Base-by-base conservation (phyloP, 2,888 invertebrate genomes). In the Hybos culiciformis region DNA sequence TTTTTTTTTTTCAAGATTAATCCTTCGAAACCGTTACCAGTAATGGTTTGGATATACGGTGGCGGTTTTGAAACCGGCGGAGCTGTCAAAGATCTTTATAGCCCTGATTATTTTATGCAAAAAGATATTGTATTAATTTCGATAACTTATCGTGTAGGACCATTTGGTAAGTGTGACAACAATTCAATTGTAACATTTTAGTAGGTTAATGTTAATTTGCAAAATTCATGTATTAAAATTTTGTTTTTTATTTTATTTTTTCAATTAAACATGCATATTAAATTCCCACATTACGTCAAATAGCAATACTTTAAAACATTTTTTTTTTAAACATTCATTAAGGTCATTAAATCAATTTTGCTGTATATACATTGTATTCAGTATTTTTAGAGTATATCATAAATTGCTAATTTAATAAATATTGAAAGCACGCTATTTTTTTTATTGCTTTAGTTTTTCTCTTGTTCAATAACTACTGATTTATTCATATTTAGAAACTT, bases 31-130 rank as follows among this genome's bases (percentile, higher is more conserved):
- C 54, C 50, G 3, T 52, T 56, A 1, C 65, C 66, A 0, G 65
- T 72, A 0, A 61, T 72, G 65, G 63, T 72, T 4, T 71, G 67
- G 61, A 68, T 72, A 39, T 69, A 68, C 52, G 72, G 71, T 1
- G 72, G 71, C 4, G 70, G 66, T 11, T 71, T 68, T 47, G 63
- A 63, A 45, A 56, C 59, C 17, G 70, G 70, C 15, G 68, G 68
- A n/a, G 66, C 68, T 12, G 54, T 65, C 42, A 58, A 61, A 11
- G 58, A 59, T 32, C 54, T 60, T 51, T 63, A 63, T 47, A 68
- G 70, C 31, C 70, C 71, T 0, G 69, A 70, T 46, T 68, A 62
- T 48, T 57, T 71, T 2, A 57, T 71, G 56, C 59, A 63, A 29
- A 66, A 68, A 50, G 68, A 70, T 51, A 55, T 72, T 15, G 61